phyloP scores from a whole-genome alignment of 2,888 invertebrate genomes.

The Panorpa germanica region DNA sequence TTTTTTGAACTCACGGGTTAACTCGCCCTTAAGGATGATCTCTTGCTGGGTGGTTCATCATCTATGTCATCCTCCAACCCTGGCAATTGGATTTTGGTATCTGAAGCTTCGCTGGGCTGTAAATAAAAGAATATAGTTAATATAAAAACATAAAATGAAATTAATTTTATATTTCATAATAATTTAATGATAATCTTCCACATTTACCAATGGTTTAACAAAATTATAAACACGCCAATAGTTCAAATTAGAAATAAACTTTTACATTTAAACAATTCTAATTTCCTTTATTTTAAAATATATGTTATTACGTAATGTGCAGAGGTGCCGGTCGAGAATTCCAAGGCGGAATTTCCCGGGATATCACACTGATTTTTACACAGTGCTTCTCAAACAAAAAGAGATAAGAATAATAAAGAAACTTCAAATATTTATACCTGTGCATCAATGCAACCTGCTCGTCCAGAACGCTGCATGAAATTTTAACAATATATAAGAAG shows the following conservation, averaged over 20 bases:
- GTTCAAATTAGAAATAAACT: too few relatives aligned
- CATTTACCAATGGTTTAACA: too few relatives aligned
- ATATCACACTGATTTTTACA: neutral
- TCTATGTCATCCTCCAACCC: constrained; percentile 38
- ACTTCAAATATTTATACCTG: constrained; percentile 38
- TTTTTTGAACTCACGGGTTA: too few relatives aligned
- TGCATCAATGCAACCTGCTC: constrained; percentile 41
- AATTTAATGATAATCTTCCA: too few relatives aligned
- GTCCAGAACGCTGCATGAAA: constrained; percentile 35
- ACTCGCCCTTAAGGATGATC: too few relatives aligned
- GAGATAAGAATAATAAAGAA: neutral
- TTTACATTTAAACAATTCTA: constrained; percentile 6
- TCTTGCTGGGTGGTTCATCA: constrained; percentile 24
- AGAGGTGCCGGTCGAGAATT: neutral
- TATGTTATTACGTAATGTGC: constrained; percentile 3
- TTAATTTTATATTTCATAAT: too few relatives aligned
- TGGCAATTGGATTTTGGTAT: constrained; percentile 57
- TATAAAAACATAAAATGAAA: constrained; percentile 8
- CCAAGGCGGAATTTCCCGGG: constrained; percentile 1
- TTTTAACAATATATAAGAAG: constrained; percentile 15
- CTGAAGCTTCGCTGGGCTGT: constrained; percentile 63
- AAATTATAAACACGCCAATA: too few relatives aligned
- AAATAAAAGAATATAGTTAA: too few relatives aligned
- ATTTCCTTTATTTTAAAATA: constrained; percentile 12
- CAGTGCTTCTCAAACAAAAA: neutral